Percentiles rank a stretch among this genome's conserved stretches.
Evolutionary conservation across 2,113 vertebrate species (phyloP).

Genomic region (Hipposideros armiger): DNA sequence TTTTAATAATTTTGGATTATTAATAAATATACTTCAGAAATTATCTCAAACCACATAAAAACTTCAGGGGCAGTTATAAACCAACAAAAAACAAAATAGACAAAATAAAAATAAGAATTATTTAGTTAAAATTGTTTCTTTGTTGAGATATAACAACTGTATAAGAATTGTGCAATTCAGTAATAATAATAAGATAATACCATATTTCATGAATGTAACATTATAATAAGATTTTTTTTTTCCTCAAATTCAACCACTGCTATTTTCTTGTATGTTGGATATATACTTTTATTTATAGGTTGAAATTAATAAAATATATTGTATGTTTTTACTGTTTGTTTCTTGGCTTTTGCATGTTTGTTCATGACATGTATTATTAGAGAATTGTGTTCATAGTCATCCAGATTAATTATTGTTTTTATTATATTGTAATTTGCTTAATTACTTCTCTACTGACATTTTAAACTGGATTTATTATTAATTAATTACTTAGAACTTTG

Average conservation of each 20-base stretch:
- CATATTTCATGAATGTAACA: not conserved
- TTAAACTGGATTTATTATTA: not conserved
- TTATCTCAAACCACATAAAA: not conserved
- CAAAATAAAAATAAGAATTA: not conserved
- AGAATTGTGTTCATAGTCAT: not conserved
- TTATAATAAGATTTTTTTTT: not conserved
- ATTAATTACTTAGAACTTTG: not conserved
- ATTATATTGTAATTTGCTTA: not conserved
- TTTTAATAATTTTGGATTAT: not conserved
- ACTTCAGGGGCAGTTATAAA: not conserved
- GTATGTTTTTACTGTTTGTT: not conserved
- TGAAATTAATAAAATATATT: not conserved
- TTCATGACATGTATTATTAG: not conserved
- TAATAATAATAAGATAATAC: not conserved
- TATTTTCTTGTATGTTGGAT: not conserved
- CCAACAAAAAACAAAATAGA: not conserved
- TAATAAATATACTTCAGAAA: not conserved
- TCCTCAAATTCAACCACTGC: not conserved
- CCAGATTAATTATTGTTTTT: not conserved
- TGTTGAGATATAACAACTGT: not conserved
- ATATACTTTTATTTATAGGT: not conserved
- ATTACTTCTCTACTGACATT: not conserved
- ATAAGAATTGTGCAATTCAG: not conserved
- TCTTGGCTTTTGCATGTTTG: not conserved
- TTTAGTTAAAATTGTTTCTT: not conserved